Conservation (phyloP, 2,113 vertebrate species). For the Scortum barcoo region DNA sequence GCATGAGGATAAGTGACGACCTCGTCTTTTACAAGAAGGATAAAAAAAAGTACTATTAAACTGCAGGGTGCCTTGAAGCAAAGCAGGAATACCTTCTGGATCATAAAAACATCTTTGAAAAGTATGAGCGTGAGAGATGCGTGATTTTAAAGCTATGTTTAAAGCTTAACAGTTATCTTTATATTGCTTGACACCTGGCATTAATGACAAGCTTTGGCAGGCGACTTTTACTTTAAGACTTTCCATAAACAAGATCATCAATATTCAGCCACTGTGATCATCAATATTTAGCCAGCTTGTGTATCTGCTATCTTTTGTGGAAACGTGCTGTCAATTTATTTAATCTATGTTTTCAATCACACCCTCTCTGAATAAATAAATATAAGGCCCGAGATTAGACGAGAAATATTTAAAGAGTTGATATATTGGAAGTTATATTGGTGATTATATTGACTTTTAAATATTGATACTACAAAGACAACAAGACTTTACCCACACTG, state of each 20-base stretch:
- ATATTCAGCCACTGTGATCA: background rate
- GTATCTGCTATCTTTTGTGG: slow-evolving; percentile 4
- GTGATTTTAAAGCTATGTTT: slow-evolving; percentile 59
- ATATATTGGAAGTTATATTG: background rate
- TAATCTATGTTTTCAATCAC: background rate
- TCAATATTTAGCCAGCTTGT: background rate
- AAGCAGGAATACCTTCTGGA: slow-evolving; percentile 38
- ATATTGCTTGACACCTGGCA: slow-evolving; percentile 64
- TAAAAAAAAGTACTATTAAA: slow-evolving; percentile 38
- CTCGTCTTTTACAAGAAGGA: slow-evolving; percentile 47
- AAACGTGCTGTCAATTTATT: slow-evolving; percentile 5
- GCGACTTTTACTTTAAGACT: slow-evolving; percentile 33
- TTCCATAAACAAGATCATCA: slow-evolving; percentile 24
- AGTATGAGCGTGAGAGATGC: slow-evolving; percentile 38
- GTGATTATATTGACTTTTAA: background rate
- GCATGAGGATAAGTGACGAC: slow-evolving; percentile 5
- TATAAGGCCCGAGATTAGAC: background rate
- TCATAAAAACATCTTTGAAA: slow-evolving; percentile 64
- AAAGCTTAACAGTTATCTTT: slow-evolving; percentile 60
- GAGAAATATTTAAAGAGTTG: background rate
- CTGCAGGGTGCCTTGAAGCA: slow-evolving; percentile 49
- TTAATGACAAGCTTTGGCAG: slow-evolving; percentile 48
- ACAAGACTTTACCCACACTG: background rate
- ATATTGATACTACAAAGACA: background rate
- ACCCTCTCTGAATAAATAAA: background rate